phyloP scores from a whole-genome alignment of 2,797 vertebrate species.

The Pipistrellus nathusii region DNA sequence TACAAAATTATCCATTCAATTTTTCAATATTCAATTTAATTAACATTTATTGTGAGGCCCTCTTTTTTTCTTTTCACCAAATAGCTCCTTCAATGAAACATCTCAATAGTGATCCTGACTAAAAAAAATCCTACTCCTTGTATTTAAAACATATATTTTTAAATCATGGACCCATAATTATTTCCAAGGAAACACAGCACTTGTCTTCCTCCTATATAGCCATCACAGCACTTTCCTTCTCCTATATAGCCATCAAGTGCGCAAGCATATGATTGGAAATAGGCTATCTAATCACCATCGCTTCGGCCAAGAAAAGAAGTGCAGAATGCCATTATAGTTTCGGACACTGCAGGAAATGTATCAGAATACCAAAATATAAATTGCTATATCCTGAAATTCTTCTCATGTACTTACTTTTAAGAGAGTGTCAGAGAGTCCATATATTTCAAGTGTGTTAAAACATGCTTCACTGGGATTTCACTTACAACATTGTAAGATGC shows the following conservation, averaged over 20 bases:
- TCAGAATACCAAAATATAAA: constrained; percentile 34
- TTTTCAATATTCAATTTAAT: neutral
- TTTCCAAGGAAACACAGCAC: neutral
- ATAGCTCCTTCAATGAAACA: neutral
- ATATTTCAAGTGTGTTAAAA: constrained; percentile 9
- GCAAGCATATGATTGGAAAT: constrained; percentile 7
- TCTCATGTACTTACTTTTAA: constrained; percentile 9
- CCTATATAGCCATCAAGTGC: neutral
- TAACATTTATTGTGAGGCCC: neutral
- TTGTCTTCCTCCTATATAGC: neutral
- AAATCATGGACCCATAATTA: neutral
- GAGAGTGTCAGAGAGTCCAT: neutral
- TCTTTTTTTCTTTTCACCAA: neutral
- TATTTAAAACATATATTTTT: neutral
- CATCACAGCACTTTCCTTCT: neutral
- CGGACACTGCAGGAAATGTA: constrained; percentile 4
- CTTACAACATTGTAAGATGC: neutral
- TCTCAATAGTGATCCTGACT: neutral
- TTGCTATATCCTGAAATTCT: neutral
- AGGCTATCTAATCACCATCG: neutral
- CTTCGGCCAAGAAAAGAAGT: neutral
- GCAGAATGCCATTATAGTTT: constrained; percentile 26
- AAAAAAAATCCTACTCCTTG: neutral
- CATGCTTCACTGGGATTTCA: constrained; percentile 18
- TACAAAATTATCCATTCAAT: neutral